Base-by-base conservation (phyloP, 2,888 invertebrate species). In the Pandemis heparana region DNA sequence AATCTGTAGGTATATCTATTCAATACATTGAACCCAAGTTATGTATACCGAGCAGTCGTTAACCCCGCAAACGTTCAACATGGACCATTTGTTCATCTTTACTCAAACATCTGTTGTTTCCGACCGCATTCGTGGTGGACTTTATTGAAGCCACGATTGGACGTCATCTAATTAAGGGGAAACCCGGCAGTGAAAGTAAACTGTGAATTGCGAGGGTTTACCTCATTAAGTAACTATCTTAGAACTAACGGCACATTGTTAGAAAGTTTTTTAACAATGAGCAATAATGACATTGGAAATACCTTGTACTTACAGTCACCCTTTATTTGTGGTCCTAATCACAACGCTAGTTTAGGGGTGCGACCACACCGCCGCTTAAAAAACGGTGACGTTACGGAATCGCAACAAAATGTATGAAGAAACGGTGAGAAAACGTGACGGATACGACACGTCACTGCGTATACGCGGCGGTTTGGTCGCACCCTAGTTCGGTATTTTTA, bases 261-360 rank as follows among this genome's bases (percentile, higher is more conserved):
- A 23, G 23, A 56, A 56, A 56, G 56, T 23, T 18, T 53, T 53
- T 23, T 12, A 56, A 56, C 56, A 56, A 56, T 56, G 12, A 18
- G 0, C 12, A 23, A 56, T 56, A 23, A 56, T 10, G 12, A 56
- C 18, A 18, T 0, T 12, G 23, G 5, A 56, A 18, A 53, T 53
- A 48, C 46, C 46, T 12, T 12, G 43, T 43, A 9, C n/a, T n/a
- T n/a, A n/a, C 43, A 43, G 48, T 48, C 4, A n/a, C n/a, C n/a
- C 12, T 12, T 43, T 10, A 43, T 43, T 12, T 12, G 43, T 43
- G 1, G 12, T 43, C 0, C 4, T 12, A 5, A 10, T 12, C 43
- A 43, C 12, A 43, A 43, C 10, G 43, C 12, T 43, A 12, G 41
- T 41, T 41, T 9, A 39, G 43, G 10, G 43, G n/a, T n/a, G n/a